These are phyloP conservation scores for Peromyscus nudipes DNA, from an alignment of 2,797 vertebrate genomes.

Conservation along the genomic window DNA sequence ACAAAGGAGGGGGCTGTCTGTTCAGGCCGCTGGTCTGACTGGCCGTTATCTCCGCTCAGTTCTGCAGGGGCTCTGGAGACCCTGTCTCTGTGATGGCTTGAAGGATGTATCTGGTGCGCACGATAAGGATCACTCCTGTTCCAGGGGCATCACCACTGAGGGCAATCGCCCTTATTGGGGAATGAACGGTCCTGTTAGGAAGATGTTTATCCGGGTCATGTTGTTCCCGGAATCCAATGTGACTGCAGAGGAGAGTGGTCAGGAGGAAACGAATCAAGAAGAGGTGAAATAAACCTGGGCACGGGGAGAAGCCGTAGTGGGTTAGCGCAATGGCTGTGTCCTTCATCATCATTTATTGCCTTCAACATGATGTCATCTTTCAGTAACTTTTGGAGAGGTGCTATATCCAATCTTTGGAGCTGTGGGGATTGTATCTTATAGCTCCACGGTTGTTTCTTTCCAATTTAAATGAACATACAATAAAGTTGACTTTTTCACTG, in stretches of 20 bases:
- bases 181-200: neutral
- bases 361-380: neutral
- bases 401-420: neutral
- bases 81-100: neutral
- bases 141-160: neutral
- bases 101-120: neutral
- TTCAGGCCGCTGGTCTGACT: neutral
- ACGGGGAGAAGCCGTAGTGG: neutral
- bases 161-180: neutral
- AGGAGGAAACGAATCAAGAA: neutral
- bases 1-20: neutral
- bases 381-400: neutral
- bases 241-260: neutral
- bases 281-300: neutral
- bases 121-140: neutral
- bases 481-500: neutral
- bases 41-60: neutral
- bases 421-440: neutral
- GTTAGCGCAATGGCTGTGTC: neutral
- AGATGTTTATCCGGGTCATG: neutral
- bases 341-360: neutral
- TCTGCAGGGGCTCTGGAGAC: neutral
- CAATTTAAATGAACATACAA: neutral
- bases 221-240: neutral
- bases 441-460: neutral